Percentiles rank a stretch among this genome's conserved stretches.
These are phyloP conservation scores for Hemaris fuciformis DNA, from an alignment of 2,888 invertebrate species.

Conservation along the genomic window DNA sequence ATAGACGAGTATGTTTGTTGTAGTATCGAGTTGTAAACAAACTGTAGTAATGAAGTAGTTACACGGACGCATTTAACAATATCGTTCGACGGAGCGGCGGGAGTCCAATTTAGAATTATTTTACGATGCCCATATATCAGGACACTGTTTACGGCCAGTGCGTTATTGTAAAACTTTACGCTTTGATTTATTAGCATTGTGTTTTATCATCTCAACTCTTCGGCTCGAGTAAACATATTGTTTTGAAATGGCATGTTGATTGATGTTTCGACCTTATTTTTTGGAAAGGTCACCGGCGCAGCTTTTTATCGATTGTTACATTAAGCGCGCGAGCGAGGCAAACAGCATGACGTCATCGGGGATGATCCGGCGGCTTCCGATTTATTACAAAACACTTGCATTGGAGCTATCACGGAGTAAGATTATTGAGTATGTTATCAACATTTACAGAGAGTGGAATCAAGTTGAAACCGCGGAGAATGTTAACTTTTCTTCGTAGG, in stretches of 20 bases:
- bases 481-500: no score
- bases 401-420: not conserved
- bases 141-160: not conserved
- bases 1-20: no score
- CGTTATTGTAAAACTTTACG: constrained; percentile 11
- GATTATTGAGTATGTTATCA: not conserved
- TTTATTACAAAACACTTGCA: not conserved
- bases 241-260: constrained; percentile 7
- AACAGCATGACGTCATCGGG: not conserved
- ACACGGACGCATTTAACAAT: not conserved
- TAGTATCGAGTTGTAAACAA: no score
- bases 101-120: constrained; percentile 11
- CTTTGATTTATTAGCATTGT: constrained; percentile 13
- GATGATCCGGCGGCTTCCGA: not conserved
- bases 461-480: no score
- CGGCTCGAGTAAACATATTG: constrained; percentile 10
- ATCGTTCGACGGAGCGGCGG: not conserved
- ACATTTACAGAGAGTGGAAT: no score
- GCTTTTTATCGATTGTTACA: constrained; percentile 2
- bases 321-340: not conserved
- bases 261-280: constrained; percentile 14
- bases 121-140: constrained; percentile 10
- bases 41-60: not conserved
- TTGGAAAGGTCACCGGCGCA: not conserved
- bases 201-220: constrained; percentile 11